Evolutionary conservation across 1,140 invertebrate species (phyloP).

Genomic region (Papilio xuthus): DNA sequence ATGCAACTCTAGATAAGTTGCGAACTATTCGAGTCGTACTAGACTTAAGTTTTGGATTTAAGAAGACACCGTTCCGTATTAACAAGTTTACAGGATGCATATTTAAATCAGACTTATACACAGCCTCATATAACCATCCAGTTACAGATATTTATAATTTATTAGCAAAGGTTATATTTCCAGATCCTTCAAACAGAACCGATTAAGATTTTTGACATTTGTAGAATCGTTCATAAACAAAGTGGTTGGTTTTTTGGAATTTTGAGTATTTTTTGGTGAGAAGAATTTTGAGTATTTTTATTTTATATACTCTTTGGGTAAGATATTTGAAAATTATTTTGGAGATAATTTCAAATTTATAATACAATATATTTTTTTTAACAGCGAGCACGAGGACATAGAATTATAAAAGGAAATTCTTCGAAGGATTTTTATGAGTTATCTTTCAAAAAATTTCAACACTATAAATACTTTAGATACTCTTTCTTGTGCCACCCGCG

Average conservation of each 20-base stretch:
- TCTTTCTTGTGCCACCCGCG: too few species aligned
- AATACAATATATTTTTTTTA: too few species aligned
- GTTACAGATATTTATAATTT: conserved; percentile 45
- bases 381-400: too few species aligned
- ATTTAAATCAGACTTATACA: conserved; percentile 43
- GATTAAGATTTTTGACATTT: conserved; percentile 24
- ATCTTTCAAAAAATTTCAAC: too few species aligned
- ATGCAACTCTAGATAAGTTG: conserved; percentile 72
- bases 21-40: conserved; percentile 52
- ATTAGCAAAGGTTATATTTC: conserved; percentile 67
- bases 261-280: too few species aligned
- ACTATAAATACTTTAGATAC: too few species aligned
- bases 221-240: conserved; percentile 2
- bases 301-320: too few species aligned
- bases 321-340: too few species aligned
- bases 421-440: too few species aligned
- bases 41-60: conserved; percentile 62
- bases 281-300: too few species aligned
- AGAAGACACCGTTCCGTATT: conserved; percentile 60
- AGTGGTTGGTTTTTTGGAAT: neutral
- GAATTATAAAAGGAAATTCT: too few species aligned
- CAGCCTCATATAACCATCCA: conserved; percentile 49
- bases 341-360: too few species aligned
- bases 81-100: conserved; percentile 71
- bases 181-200: conserved; percentile 51